Evolutionary conservation across 2,113 vertebrate species (phyloP), one percentile per base, ranked within the genome.

Genomic region (Aphyosemion australe): DNA sequence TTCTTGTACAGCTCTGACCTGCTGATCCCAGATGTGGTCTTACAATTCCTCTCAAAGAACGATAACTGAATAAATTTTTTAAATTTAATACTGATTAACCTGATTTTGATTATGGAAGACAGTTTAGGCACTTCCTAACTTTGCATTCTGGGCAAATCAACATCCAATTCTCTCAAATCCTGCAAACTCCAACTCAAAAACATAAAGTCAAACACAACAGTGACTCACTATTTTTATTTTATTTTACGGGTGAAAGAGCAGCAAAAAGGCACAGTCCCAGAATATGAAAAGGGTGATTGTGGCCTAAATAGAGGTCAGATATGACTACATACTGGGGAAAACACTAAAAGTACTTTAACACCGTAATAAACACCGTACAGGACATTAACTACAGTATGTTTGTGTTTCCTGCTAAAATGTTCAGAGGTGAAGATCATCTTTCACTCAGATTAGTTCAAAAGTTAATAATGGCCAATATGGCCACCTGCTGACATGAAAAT

Each of bases 261-360:
- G 34, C 34, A 37, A 43, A 71, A 86, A 88, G 88, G 88, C 86
- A 89, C 86, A 67, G 10, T 11, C 21, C 34, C 2, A 11, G 48
- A 66, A 26, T 72, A 49, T 12, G 47, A 26, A 26, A 26, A 67
- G 47, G 1, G 34, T 37, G 34, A 32, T 37, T 37, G 4, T 37
- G 34, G 34, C 32, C 32, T 32, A 32, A 32, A 32, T 37, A 8
- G 34, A 37, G 26, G 26, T 26, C 26, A 26, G 5, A 26, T 26
- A 37, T 10, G 9, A 10, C 34, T 57, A 59, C 8, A 0, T 55
- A 65, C 61, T 56, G 45, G 19, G 34, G 9, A 37, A 37, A 37
- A 37, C 9, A 37, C 34, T 37, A 50, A 56, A 55, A 51, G 45
- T 39, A 41, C 8, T 61, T n/a, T 2, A 12, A 52, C 15, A 8